A percentile compares a stretch with the other conserved stretches of the same genome.
These are phyloP conservation scores for Tenebrosternarchus preto DNA, from an alignment of 2,113 vertebrate species.

Conservation along the genomic window DNA sequence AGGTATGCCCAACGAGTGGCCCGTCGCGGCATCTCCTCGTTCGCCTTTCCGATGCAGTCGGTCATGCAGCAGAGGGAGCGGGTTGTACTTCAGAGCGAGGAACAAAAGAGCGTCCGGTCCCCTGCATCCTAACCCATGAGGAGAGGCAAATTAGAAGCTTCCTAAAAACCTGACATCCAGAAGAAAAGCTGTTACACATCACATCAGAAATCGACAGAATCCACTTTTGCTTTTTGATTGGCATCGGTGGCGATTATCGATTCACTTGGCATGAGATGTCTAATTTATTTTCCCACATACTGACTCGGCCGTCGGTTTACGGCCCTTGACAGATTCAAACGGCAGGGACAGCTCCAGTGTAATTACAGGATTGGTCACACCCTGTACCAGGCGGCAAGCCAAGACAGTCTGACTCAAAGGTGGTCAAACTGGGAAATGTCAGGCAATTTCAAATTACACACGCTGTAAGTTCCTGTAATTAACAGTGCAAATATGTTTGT, in stretches of 20 bases:
- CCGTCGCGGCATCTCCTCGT: conserved; percentile 19
- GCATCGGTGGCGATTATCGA: conserved; percentile 50
- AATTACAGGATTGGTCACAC: conserved; percentile 58
- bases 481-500: conserved; percentile 3
- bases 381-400: conserved; percentile 23
- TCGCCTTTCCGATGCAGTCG: conserved; percentile 14
- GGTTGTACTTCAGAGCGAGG: not conserved
- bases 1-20: conserved; percentile 78
- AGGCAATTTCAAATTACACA: conserved; percentile 25
- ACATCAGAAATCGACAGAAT: conserved; percentile 11
- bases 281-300: conserved; percentile 48
- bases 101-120: not conserved
- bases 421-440: conserved; percentile 37
- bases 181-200: conserved; percentile 8
- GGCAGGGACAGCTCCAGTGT: conserved; percentile 43
- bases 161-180: not conserved
- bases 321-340: conserved; percentile 49
- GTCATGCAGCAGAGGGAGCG: too few relatives aligned
- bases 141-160: not conserved
- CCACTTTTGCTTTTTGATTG: conserved; percentile 45
- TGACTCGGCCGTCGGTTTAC: conserved; percentile 40
- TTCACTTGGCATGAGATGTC: conserved; percentile 46
- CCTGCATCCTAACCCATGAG: not conserved
- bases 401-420: conserved; percentile 18
- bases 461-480: conserved; percentile 34